Evolutionary conservation across 1,140 invertebrate genomes (phyloP), one percentile per base, ranked within the genome.

Genomic region (Nebria ingens): DNA sequence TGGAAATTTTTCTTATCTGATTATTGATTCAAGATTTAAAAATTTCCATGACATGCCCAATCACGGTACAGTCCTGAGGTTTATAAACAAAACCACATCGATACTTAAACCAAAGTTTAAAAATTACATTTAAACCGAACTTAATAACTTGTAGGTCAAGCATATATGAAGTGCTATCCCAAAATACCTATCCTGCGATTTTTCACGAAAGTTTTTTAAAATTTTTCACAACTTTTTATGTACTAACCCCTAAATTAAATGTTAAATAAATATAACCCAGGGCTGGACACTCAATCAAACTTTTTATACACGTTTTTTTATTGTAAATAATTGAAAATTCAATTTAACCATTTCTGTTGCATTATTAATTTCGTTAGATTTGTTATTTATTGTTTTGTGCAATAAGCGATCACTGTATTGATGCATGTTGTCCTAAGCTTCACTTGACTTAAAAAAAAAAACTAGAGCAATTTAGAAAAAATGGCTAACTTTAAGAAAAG

Each of bases 81-180:
- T 45, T 11, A n/a, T n/a, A 45, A 45, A 17, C 3, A 45, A 45
- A 12, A 52, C 13, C 19, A 12, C 21, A 21, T 21, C 11, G n/a
- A 52, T 52, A n/a, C 19, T n/a, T n/a, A 12, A 1, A 6, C 25
- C 25, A 34, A 34, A 6, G 6, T 9, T 9, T 34, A 34, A 34
- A 9, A 34, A 34, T 34, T 9, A 34, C n/a, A 34, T 34, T 34
- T 34, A 34, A 34, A 34, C 6, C 25, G n/a, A 34, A 34, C 6
- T 9, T 34, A 34, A 34, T 34, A 34, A 34, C n/a, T 34, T 34
- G n/a, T 34, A 34, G n/a, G 23, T 20, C n/a, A 52, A 52, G 20
- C 23, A 59, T 51, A 59, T 56, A 56, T 57, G 61, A 66, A 68
- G 64, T 68, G 65, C 63, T 61, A 68, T 68, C 63, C 51, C 51